Evolutionary conservation across 30 jellyfish, hydroid and myxozoan genomes (phyloP).

Genomic region (Morbakka virulenta): DNA sequence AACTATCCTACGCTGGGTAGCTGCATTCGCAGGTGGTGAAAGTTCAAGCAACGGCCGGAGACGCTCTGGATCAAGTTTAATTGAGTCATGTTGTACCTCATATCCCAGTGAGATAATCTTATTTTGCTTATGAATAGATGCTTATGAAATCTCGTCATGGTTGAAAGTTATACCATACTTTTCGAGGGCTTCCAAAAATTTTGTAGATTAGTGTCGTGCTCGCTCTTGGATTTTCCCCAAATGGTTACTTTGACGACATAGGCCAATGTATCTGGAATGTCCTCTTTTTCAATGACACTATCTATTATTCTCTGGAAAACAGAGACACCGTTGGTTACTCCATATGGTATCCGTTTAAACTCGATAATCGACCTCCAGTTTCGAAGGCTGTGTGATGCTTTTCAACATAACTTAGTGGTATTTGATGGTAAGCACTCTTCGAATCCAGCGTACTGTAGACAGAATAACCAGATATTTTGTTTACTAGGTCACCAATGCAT

Average conservation of each 20-base stretch:
- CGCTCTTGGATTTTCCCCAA: conserved; percentile 46
- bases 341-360: conserved; percentile 24
- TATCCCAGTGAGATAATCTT: conserved; percentile 53
- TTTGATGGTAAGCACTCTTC: conserved; percentile 59
- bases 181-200: conserved; percentile 49
- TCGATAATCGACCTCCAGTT: conserved; percentile 34
- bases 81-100: conserved; percentile 31
- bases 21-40: conserved; percentile 51
- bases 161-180: conserved; percentile 42
- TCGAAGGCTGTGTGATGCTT: conserved; percentile 39
- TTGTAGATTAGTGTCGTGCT: conserved; percentile 57
- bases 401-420: conserved; percentile 10
- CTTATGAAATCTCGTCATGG: conserved; percentile 38
- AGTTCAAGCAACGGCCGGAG: conserved; percentile 57
- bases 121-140: no score
- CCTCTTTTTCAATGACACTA: neutral
- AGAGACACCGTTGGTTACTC: conserved; percentile 52
- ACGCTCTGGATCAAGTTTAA: conserved; percentile 78
- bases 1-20: conserved; percentile 25
- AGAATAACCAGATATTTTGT: no score
- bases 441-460: no score
- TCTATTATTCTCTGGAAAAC: conserved; percentile 42
- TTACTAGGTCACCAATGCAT: no score
- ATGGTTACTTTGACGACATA: conserved; percentile 36
- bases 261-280: conserved; percentile 37